phyloP scores from a whole-genome alignment of 2,113 vertebrate species.

The Toxotes chatareus region DNA sequence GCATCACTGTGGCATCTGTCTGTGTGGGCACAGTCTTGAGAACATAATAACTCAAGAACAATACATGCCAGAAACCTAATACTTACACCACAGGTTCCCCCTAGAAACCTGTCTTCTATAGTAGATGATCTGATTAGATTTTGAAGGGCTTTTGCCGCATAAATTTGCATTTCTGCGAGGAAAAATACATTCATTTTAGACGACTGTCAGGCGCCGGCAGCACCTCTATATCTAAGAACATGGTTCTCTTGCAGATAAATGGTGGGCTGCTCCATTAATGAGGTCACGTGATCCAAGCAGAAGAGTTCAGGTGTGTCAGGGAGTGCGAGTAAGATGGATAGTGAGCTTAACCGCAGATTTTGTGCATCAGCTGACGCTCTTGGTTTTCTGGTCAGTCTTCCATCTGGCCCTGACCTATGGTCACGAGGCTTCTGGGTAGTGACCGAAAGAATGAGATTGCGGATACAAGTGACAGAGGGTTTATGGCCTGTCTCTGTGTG shows the following conservation, averaged over 20 bases:
- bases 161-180: slow-evolving; percentile 55
- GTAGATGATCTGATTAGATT: slow-evolving; percentile 62
- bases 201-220: slow-evolving; percentile 1
- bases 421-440: slow-evolving; percentile 51
- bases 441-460: slow-evolving; percentile 56
- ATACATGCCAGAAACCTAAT: slow-evolving; percentile 57
- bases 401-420: slow-evolving; percentile 30
- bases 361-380: slow-evolving; percentile 40
- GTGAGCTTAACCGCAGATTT: slow-evolving; percentile 30
- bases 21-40: slow-evolving; percentile 48
- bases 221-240: background rate
- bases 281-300: slow-evolving; percentile 29
- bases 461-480: slow-evolving; percentile 42
- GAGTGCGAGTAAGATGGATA: slow-evolving; percentile 3
- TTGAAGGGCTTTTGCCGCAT: slow-evolving; percentile 24
- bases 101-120: slow-evolving; percentile 29
- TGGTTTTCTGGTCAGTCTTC: slow-evolving; percentile 33
- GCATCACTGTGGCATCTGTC: slow-evolving; percentile 36
- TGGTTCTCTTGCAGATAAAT: slow-evolving; percentile 26
- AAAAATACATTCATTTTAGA: slow-evolving; percentile 42
- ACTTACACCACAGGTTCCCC: slow-evolving; percentile 39
- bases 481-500: slow-evolving; percentile 40
- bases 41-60: slow-evolving; percentile 56
- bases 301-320: slow-evolving; percentile 39
- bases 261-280: slow-evolving; percentile 23